phyloP scores from a whole-genome alignment of 1,140 invertebrate genomes.

The Calliopsis andreniformis region DNA sequence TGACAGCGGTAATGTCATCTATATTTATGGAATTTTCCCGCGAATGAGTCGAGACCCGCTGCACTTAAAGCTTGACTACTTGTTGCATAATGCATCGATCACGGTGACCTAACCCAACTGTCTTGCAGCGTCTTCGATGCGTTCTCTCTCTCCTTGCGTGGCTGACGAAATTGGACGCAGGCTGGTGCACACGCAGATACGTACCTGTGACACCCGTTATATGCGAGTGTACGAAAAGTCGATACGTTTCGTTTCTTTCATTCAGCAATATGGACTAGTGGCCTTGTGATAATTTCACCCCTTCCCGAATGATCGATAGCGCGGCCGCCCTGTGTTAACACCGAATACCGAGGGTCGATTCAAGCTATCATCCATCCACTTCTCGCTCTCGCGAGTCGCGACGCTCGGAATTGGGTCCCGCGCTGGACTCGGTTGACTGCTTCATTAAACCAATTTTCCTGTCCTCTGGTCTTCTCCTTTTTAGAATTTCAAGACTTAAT shows the following conservation, averaged over 20 bases:
- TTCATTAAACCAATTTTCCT: too few relatives aligned
- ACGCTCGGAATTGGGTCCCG: conserved; percentile 9
- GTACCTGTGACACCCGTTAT: background rate
- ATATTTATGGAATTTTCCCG: conserved; percentile 34
- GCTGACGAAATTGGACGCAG: too few relatives aligned
- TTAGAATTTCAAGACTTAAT: too few relatives aligned
- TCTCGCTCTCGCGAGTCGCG: background rate
- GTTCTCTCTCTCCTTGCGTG: background rate
- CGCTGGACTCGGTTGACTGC: background rate
- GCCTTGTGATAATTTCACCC: conserved; percentile 52
- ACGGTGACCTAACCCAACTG: conserved; percentile 10
- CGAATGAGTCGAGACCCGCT: conserved; percentile 13
- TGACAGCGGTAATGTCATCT: background rate
- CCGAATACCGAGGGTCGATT: conserved; percentile 17
- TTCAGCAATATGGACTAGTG: conserved; percentile 43
- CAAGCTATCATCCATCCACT: background rate
- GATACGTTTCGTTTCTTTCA: conserved; percentile 47
- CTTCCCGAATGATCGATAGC: conserved; percentile 54
- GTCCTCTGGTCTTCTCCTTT: too few relatives aligned
- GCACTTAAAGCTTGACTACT: conserved; percentile 59
- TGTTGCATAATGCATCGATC: conserved; percentile 71
- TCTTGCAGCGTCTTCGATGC: conserved; percentile 24
- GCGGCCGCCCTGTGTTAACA: conserved; percentile 32
- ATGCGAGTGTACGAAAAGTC: background rate
- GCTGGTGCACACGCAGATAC: background rate